phyloP scores from a whole-genome alignment of 2,888 invertebrate genomes.

The Orthonevra nobilis region DNA sequence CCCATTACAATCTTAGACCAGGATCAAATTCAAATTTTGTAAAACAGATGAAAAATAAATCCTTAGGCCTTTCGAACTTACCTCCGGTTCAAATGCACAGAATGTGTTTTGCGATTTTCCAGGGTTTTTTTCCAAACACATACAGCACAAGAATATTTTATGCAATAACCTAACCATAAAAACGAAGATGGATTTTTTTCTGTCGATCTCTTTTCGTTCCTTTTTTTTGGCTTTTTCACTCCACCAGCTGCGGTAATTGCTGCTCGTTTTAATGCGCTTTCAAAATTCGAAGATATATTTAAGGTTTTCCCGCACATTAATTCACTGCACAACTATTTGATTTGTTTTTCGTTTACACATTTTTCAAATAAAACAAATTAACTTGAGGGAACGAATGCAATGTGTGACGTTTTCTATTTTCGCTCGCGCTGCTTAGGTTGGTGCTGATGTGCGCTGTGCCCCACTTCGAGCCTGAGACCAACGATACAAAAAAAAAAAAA shows the following conservation, averaged over 20 bases:
- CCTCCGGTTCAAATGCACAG: conserved; percentile 29
- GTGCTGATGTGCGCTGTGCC: conserved; percentile 62
- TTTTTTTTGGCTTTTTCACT: conserved; percentile 21
- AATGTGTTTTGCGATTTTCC: conserved; percentile 45
- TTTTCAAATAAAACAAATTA: conserved; percentile 37
- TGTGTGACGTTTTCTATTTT: conserved; percentile 69
- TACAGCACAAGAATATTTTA: conserved; percentile 66
- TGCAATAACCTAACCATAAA: conserved; percentile 71
- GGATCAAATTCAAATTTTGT: conserved; percentile 30
- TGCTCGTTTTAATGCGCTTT: conserved; percentile 33
- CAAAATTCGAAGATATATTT: conserved; percentile 10
- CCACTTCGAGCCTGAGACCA: conserved; percentile 64
- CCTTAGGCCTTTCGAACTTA: conserved; percentile 40
- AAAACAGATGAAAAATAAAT: conserved; percentile 15
- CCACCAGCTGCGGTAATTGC: conserved; percentile 60
- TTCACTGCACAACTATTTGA: conserved; percentile 23
- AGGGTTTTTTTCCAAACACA: conserved; percentile 35
- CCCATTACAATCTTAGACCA: neutral
- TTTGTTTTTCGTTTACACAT: conserved; percentile 12
- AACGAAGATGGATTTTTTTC: conserved; percentile 56
- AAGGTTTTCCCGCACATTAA: conserved; percentile 23
- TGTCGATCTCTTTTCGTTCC: conserved; percentile 52
- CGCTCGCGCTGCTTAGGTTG: conserved; percentile 56
- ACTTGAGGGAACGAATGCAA: conserved; percentile 35
- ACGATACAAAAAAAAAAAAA: conserved; percentile 41